A percentile compares a stretch with the other conserved stretches of the same genome.
Evolutionary conservation across 2,888 invertebrate species (phyloP).

Genomic region (Sphaerophoria rueppellii): DNA sequence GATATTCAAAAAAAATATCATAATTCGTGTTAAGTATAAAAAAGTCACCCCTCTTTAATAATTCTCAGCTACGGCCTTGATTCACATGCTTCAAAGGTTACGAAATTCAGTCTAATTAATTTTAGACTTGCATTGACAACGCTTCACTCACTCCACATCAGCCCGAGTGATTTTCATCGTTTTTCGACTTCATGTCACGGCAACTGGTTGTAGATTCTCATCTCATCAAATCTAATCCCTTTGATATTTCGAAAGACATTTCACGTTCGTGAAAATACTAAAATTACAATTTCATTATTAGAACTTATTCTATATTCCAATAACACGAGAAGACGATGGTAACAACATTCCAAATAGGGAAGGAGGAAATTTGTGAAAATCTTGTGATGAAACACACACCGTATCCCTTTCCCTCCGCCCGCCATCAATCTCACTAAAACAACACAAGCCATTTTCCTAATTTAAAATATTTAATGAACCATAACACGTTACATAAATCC

Average conservation of each 20-base stretch:
- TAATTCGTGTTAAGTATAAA: no score
- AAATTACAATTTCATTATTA: constrained; percentile 53
- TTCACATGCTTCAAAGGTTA: no score
- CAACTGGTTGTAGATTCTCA: neutral
- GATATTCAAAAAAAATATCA: no score
- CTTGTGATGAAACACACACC: neutral
- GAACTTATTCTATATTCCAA: neutral
- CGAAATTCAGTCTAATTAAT: constrained; percentile 1
- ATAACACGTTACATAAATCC: constrained; percentile 56
- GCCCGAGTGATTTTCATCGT: constrained; percentile 17
- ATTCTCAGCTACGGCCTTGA: no score
- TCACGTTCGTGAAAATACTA: constrained; percentile 27
- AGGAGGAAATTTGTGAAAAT: neutral
- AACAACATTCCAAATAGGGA: neutral
- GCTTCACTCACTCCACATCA: neutral
- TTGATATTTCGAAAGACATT: constrained; percentile 44
- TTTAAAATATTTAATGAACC: constrained; percentile 68
- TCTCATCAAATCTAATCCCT: constrained; percentile 19
- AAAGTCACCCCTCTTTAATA: no score
- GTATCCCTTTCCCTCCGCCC: neutral
- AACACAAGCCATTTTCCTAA: constrained; percentile 48
- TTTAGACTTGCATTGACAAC: neutral
- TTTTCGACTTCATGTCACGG: neutral
- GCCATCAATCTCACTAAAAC: neutral
- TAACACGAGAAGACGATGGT: neutral